These are phyloP conservation scores for Talpa occidentalis DNA, from an alignment of 2,113 vertebrate species.

Conservation along the genomic window DNA sequence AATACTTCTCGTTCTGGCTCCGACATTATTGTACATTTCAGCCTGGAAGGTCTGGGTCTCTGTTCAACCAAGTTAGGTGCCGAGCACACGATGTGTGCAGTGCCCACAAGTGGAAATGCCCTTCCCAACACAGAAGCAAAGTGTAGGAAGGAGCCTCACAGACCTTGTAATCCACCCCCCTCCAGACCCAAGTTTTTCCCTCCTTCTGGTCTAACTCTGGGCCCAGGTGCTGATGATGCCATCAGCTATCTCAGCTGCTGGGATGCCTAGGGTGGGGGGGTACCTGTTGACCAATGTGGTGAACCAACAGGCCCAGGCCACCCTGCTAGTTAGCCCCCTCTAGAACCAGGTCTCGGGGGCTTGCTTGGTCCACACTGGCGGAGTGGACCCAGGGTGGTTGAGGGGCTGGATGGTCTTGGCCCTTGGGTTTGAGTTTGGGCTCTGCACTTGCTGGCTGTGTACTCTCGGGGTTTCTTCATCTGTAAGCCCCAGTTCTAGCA, in stretches of 20 bases:
- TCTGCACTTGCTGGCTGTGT: neutral
- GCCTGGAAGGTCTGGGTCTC: neutral
- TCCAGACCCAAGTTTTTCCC: neutral
- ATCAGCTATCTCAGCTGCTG: neutral
- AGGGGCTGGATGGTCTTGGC: neutral
- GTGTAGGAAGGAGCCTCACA: neutral
- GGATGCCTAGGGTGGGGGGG: neutral
- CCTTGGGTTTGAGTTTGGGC: neutral
- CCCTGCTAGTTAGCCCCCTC: neutral
- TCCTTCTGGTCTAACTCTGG: neutral
- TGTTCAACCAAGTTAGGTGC: neutral
- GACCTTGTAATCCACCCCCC: neutral
- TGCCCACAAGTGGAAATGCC: rapidly evolving
- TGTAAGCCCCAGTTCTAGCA: neutral
- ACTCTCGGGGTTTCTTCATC: neutral
- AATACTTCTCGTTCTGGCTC: neutral
- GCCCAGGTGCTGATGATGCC: neutral
- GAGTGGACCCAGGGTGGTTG: neutral
- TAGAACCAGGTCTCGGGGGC: neutral
- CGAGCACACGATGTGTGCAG: neutral
- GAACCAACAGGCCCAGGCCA: neutral
- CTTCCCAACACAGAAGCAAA: neutral
- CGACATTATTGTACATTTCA: neutral
- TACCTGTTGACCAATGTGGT: neutral
- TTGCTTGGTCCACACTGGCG: neutral